Evolutionary conservation across 1,140 invertebrate genomes (phyloP), one percentile per base, ranked within the genome.

Genomic region (Drosophila littoralis): DNA sequence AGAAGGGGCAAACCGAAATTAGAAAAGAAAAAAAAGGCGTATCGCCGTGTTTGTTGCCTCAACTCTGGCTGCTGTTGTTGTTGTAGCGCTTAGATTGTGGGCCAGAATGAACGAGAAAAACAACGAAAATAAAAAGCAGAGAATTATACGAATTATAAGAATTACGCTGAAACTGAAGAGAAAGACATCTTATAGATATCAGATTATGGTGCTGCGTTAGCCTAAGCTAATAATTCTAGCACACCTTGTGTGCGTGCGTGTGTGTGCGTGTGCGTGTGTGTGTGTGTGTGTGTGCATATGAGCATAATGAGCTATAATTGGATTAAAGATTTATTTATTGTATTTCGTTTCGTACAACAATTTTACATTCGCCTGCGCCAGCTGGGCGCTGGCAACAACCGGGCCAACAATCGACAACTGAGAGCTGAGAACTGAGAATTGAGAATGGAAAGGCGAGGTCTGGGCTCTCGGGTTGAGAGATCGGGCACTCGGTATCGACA

Each of bases 241-340:
- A 28, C 22, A 28, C 22, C 13, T 9, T 46, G 13, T 7, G 33
- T 35, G 45, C 3, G 22, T 28, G 22, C 12, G 32, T 38, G 7
- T 32, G 32, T 38, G 7, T 32, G 33, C 35, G 12, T 48, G 75
- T 68, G 54, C 48, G 64, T 66, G 38, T 8, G 17, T 65, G 42
- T 63, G 70, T 68, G 68, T 76, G 65, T 71, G 46, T 71, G 79
- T 82, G 80, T 77, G 79, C 83, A 88, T 89, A 88, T 82, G 67
- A 77, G 80, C 84, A 88, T 88, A 89, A 88, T 88, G 84, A 88
- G 84, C 83, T 88, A 80, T 89, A 88, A 88, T 88, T 88, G 84
- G 84, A 88, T 88, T 88, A 88, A 80, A 89, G 84, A 88, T 89
- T 88, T 88, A 89, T 88, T 68, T 81, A 69, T 75, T 79, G 68